Evolutionary conservation across 2,113 vertebrate genomes (phyloP).

Genomic region (Hirundichthys speculiger): DNA sequence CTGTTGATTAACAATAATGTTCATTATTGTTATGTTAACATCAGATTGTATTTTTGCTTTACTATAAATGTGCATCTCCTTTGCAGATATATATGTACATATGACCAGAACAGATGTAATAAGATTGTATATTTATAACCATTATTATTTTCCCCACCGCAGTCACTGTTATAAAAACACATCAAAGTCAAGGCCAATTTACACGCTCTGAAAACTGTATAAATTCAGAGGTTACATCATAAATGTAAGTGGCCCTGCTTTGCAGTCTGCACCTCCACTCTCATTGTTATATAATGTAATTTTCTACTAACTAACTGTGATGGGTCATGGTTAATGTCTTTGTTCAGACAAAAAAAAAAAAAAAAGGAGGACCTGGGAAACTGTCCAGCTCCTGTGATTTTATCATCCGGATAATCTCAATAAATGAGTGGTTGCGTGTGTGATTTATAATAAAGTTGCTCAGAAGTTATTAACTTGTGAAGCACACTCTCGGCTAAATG

Average conservation of each 20-base stretch:
- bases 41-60: too few relatives aligned
- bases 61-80: too few relatives aligned
- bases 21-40: too few relatives aligned
- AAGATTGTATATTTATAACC: too few relatives aligned
- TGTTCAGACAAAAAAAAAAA: slow-evolving; percentile 14
- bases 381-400: slow-evolving; percentile 17
- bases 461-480: neutral
- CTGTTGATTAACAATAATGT: too few relatives aligned
- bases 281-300: slow-evolving; percentile 43
- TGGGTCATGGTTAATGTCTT: slow-evolving; percentile 17
- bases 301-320: slow-evolving; percentile 10
- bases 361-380: slow-evolving; percentile 13
- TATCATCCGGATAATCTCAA: slow-evolving; percentile 22
- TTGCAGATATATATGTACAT: too few relatives aligned
- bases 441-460: neutral
- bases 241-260: neutral
- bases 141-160: neutral
- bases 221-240: slow-evolving; percentile 7
- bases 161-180: slow-evolving; percentile 19
- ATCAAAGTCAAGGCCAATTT: neutral
- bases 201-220: neutral
- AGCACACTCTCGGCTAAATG: slow-evolving; percentile 2
- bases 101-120: too few relatives aligned
- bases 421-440: slow-evolving; percentile 12
- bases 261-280: neutral